Conservation (phyloP, 2,797 vertebrate genomes). For the Gymnothorax javanicus region DNA sequence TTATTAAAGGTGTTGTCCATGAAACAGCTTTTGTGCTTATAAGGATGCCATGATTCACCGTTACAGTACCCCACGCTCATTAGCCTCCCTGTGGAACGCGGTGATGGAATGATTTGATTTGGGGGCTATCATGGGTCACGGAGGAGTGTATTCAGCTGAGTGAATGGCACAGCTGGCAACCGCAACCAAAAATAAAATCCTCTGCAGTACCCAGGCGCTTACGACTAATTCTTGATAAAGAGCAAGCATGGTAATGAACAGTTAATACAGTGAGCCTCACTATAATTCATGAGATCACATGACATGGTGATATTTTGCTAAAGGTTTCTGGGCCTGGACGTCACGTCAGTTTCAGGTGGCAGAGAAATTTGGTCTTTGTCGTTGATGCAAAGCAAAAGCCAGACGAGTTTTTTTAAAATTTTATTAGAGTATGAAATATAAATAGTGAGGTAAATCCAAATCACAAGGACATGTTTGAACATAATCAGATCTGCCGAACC, state of each 20-base stretch:
- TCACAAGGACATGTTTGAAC: too few species aligned
- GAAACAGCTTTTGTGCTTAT: not conserved
- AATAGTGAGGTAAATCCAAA: too few species aligned
- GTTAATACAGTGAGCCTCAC: not conserved
- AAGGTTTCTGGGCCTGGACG: too few species aligned
- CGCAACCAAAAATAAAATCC: not conserved
- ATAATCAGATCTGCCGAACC: too few species aligned
- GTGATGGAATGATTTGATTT: not conserved
- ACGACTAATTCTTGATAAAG: not conserved
- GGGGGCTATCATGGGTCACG: not conserved
- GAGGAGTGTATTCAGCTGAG: not conserved
- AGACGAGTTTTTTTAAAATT: too few species aligned
- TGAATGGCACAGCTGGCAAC: not conserved
- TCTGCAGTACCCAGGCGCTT: not conserved
- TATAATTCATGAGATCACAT: not conserved
- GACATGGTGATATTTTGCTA: not conserved
- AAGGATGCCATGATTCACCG: not conserved
- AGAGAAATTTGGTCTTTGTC: too few species aligned
- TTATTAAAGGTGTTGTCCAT: not conserved
- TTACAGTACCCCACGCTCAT: not conserved
- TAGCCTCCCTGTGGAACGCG: not conserved
- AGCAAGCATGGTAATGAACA: not conserved
- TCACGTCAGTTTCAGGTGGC: too few species aligned
- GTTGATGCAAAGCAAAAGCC: too few species aligned
- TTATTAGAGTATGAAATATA: too few species aligned